Conservation (phyloP, 2,888 invertebrate genomes). For the Limulus polyphemus region DNA sequence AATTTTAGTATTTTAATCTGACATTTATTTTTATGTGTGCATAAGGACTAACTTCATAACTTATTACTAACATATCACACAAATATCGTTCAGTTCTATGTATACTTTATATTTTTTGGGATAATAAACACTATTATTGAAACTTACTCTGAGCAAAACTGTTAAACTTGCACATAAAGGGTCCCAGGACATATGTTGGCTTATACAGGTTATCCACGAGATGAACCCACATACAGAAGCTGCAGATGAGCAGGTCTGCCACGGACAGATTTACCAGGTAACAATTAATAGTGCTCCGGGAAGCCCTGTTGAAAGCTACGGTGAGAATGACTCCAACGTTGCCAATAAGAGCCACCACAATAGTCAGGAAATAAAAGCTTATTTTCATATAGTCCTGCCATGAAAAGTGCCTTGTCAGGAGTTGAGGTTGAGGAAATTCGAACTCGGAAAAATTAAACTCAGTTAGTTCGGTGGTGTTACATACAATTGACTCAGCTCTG, state of each 20-base stretch:
- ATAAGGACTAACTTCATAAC: not conserved
- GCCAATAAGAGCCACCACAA: constrained; percentile 30
- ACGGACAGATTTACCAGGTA: constrained; percentile 33
- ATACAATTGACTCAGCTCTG: not conserved
- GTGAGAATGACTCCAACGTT: constrained; percentile 31
- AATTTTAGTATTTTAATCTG: no score
- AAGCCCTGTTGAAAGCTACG: constrained; percentile 29
- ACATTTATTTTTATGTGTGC: not conserved
- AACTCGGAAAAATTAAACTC: constrained; percentile 18
- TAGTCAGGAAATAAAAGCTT: constrained; percentile 27
- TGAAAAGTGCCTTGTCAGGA: constrained; percentile 9
- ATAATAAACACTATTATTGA: not conserved
- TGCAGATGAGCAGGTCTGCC: constrained; percentile 32
- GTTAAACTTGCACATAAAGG: constrained; percentile 32
- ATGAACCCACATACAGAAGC: constrained; percentile 34
- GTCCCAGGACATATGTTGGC: constrained; percentile 30
- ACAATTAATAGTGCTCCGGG: constrained; percentile 31
- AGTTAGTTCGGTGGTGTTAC: not conserved
- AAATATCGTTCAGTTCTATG: no score
- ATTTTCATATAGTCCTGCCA: constrained; percentile 27
- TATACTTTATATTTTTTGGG: no score
- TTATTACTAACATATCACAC: no score
- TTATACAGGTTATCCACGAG: constrained; percentile 30
- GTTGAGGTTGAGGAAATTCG: constrained; percentile 14
- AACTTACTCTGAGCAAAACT: constrained; percentile 33